Conservation (phyloP, 2,113 vertebrate species). For the Megaptera novaeangliae region DNA sequence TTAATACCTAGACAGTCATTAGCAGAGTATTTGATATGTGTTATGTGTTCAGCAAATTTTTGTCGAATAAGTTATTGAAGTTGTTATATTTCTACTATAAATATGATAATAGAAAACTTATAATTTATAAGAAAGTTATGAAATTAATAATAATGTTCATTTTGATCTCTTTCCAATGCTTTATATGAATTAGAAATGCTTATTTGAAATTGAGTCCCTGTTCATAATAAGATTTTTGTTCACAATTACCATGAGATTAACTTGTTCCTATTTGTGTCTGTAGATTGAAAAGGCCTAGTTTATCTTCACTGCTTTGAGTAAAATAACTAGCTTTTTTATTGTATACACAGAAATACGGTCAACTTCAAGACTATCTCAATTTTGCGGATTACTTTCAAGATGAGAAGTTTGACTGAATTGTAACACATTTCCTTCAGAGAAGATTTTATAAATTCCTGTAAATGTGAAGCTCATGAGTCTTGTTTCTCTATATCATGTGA, state of each 20-base stretch:
- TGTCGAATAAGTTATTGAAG: slow-evolving; percentile 16
- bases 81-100: neutral
- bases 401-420: slow-evolving; percentile 83
- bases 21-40: neutral
- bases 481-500: slow-evolving; percentile 39
- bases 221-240: slow-evolving; percentile 11
- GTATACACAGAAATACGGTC: slow-evolving; percentile 80
- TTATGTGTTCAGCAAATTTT: neutral
- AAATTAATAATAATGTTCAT: neutral
- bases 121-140: neutral
- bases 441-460: slow-evolving; percentile 47
- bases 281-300: slow-evolving; percentile 24
- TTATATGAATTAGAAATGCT: slow-evolving; percentile 24
- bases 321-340: slow-evolving; percentile 68
- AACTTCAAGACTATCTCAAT: slow-evolving; percentile 81
- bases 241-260: neutral
- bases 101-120: neutral
- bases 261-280: neutral
- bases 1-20: neutral
- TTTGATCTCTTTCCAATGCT: neutral
- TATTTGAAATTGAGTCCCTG: slow-evolving; percentile 21
- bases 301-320: slow-evolving; percentile 23
- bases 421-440: slow-evolving; percentile 54
- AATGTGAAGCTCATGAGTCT: slow-evolving; percentile 51
- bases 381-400: slow-evolving; percentile 87